These are phyloP conservation scores for Pristionchus maxplancki DNA, from an alignment of 2,888 invertebrate genomes.

Conservation along the genomic window DNA sequence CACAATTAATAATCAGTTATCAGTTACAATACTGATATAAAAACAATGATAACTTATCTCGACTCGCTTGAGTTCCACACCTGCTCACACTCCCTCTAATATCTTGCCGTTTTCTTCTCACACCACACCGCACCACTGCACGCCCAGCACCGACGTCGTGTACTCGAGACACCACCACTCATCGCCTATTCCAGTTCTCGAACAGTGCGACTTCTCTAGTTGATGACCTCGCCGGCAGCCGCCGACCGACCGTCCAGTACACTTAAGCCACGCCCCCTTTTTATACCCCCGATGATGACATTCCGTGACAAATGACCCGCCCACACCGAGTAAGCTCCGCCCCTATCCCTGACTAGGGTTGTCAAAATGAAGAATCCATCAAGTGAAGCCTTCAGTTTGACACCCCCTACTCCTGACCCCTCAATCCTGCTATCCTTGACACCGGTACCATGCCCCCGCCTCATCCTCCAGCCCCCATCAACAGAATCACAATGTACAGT, in stretches of 20 bases:
- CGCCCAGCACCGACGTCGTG: conserved; percentile 29
- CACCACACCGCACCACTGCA: neutral
- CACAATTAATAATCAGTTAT: neutral
- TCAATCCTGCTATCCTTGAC: neutral
- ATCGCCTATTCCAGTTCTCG: conserved; percentile 53
- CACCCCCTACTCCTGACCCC: neutral
- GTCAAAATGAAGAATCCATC: neutral
- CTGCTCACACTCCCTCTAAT: neutral
- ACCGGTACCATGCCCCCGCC: neutral
- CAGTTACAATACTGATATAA: neutral
- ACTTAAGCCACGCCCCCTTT: conserved; percentile 37
- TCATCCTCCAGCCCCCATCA: neutral
- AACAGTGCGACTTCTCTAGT: conserved; percentile 60
- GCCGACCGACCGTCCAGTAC: conserved; percentile 45
- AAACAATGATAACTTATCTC: neutral
- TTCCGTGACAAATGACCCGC: neutral
- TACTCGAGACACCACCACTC: neutral
- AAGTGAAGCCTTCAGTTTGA: no score
- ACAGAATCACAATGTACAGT: neutral
- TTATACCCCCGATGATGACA: neutral
- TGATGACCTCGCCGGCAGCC: conserved; percentile 53
- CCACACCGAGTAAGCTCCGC: conserved; percentile 1
- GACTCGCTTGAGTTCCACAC: conserved; percentile 15
- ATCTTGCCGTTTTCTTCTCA: neutral
- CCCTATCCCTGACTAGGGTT: neutral